phyloP scores from a whole-genome alignment of 2,888 invertebrate genomes.

The Tuberolachnus salignus region DNA sequence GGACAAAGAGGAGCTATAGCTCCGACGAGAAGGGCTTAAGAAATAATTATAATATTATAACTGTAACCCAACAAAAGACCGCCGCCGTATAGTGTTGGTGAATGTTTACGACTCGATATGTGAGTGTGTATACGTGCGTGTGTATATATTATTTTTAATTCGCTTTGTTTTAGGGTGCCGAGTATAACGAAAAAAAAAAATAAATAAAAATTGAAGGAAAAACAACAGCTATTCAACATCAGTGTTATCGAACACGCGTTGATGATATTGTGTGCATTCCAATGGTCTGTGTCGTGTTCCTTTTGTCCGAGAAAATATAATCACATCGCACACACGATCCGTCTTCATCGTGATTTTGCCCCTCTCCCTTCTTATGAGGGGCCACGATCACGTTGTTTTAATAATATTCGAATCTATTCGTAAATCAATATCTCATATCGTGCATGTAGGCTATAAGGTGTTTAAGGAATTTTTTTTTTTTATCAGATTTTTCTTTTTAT shows the following conservation, averaged over 20 bases:
- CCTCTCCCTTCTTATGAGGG: too few relatives aligned
- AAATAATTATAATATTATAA: too few relatives aligned
- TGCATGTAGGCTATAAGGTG: too few relatives aligned
- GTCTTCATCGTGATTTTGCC: background rate
- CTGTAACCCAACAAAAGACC: slow-evolving; percentile 41
- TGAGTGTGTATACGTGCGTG: background rate
- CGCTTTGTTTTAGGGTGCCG: slow-evolving; percentile 55
- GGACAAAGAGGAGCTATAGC: slow-evolving; percentile 44
- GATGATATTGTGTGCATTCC: too few relatives aligned
- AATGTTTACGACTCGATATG: slow-evolving; percentile 36
- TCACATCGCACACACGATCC: slow-evolving; percentile 48
- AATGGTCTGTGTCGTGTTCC: slow-evolving; percentile 39
- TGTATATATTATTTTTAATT: background rate
- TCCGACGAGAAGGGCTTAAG: slow-evolving; percentile 32
- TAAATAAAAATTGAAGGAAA: too few relatives aligned
- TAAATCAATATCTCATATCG: slow-evolving; percentile 49
- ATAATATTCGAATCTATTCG: slow-evolving; percentile 4
- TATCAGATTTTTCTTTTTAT: too few relatives aligned
- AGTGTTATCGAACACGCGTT: slow-evolving; percentile 30
- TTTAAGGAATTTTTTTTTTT: too few relatives aligned
- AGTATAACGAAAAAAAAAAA: slow-evolving; percentile 33
- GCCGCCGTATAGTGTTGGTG: too few relatives aligned
- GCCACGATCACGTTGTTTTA: too few relatives aligned
- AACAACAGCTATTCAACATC: too few relatives aligned
- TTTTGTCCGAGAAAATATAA: slow-evolving; percentile 54